Evolutionary conservation across 2,888 invertebrate genomes (phyloP), one percentile per base, ranked within the genome.

Genomic region (Ganaspis brasiliensis): DNA sequence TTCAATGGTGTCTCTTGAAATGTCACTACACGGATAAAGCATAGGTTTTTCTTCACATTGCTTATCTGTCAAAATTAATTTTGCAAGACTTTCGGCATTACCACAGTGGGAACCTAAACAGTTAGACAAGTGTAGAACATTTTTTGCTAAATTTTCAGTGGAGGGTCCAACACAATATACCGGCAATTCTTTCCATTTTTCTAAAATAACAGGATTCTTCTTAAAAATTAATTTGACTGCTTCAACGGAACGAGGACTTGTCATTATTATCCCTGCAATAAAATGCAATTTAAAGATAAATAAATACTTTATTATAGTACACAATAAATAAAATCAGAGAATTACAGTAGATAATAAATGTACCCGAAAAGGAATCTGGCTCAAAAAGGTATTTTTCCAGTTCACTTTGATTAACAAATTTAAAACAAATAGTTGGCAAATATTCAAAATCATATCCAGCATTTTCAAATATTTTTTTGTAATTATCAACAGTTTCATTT

Each of bases 1-100:
- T 24, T 86, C 83, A 8, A 91, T 85, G 14, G 89, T 90, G 8
- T 91, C 89, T 24, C 88, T 79, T 3, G 90, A 89, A 57, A 91
- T 90, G 63, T 87, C 87, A 76, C 91, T 91, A 70, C 91, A 91
- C 14, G 91, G 91, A 72, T 90, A 89, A 19, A 91, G 75, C 24
- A 91, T 72, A 6, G 89, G 86, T 59, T 84, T 86, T 6, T 59
- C 24, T 35, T 75, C 72, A 24, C 57, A 19, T 24, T 76, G 31
- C 67, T 26, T 56, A 79, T 82, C 56, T 21, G 84, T 61, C 12
- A 81, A 70, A 55, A 89, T 85, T 73, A 87, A 87, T 70, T 86
- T 81, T 1, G 88, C 88, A 35, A 90, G 83, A 56, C 87, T 86
- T 75, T 88, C 87, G 4, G 91, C 85, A 84, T 89, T 91, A n/a